These are phyloP conservation scores for Eristalis pertinax DNA, from an alignment of 2,888 invertebrate genomes.

Conservation along the genomic window DNA sequence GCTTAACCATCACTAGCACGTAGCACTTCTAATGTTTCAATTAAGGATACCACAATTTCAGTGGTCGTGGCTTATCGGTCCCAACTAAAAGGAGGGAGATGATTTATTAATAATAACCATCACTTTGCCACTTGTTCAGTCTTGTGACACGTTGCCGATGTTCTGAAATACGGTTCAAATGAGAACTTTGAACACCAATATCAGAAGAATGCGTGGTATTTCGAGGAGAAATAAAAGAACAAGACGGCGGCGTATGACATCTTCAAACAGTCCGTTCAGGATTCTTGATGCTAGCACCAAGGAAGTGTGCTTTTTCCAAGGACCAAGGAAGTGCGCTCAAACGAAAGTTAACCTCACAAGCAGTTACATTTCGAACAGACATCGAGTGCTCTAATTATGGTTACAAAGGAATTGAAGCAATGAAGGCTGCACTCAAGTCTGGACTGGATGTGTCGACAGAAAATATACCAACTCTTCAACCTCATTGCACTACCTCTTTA, in stretches of 20 bases:
- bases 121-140: too few relatives aligned
- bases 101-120: too few relatives aligned
- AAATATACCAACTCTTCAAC: constrained; percentile 98
- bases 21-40: too few relatives aligned
- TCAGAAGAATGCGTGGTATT: constrained; percentile 98
- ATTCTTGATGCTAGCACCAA: constrained; percentile 95
- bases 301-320: constrained; percentile 94
- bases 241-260: constrained; percentile 98
- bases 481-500: constrained; percentile 98
- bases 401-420: constrained; percentile 99
- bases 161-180: constrained; percentile 94
- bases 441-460: constrained; percentile 95
- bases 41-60: too few relatives aligned
- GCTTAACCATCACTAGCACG: too few relatives aligned
- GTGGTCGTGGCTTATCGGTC: neutral
- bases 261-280: constrained; percentile 98
- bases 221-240: constrained; percentile 97
- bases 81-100: too few relatives aligned
- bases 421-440: constrained; percentile 94
- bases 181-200: constrained; percentile 97
- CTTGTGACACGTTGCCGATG: constrained; percentile 97
- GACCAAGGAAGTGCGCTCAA: too few relatives aligned
- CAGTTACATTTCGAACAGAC: constrained; percentile 96
- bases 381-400: constrained; percentile 97
- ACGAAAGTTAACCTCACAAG: constrained; percentile 97